Evolutionary conservation across 1,140 invertebrate genomes (phyloP), one percentile per base, ranked within the genome.

Genomic region (Leptinotarsa undecemlineata): DNA sequence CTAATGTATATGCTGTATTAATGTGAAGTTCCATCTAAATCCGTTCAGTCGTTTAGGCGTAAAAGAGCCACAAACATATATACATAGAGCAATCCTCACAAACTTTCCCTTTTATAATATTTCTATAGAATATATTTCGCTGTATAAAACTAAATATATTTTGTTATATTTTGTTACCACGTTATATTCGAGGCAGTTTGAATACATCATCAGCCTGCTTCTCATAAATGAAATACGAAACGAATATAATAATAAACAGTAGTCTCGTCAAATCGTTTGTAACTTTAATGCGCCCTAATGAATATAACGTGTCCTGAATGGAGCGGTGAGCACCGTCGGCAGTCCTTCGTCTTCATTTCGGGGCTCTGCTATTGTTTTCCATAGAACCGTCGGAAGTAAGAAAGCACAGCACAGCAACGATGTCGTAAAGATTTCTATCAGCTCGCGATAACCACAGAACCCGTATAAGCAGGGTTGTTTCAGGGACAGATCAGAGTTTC

Each of bases 311-410:
- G 62, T 76, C 71, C 51, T 70, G 66, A 47, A 68, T 48, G 66
- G 66, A 42, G 74, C 19, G 21, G 61, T 61, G n/a, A 57, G 64
- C 70, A 68, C 67, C 48, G 66, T 17, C 23, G 70, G 72, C 42
- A 72, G 74, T 69, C 48, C 61, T 76, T 73, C 74, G 66, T 76
- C 74, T 76, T 76, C 70, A 76, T 76, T 76, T 76, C 64, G 71
- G 15, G 57, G 72, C 74, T 73, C 47, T 60, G 20, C n/a, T 66
- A 26, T 48, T 48, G 74, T 20, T 69, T 42, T 61, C 42, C 57
- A 26, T 13, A 47, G 51, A 75, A 67, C 13, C 47, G 57, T 57
- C 51, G 51, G 51, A 57, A 57, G 51, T 51, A 68, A 48, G 74
- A 20, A 48, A 48, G 62, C 42, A 62, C 62, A 48, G 68, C 57